phyloP scores from a whole-genome alignment of 1,140 invertebrate species.

The Drosophila littoralis region DNA sequence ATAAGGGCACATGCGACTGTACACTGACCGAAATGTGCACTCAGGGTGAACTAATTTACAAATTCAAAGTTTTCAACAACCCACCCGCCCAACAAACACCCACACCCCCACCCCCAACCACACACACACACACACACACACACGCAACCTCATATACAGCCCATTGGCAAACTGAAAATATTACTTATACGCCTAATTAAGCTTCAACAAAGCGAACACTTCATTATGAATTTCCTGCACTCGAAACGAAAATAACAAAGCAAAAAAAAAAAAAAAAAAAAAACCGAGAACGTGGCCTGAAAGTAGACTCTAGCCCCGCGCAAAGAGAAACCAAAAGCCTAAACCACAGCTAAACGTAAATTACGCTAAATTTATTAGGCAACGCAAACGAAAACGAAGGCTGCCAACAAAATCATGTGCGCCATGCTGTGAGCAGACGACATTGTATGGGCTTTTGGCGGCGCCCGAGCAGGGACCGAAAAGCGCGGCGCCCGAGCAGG shows the following conservation, averaged over 20 bases:
- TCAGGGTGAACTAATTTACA: slow-evolving; percentile 75
- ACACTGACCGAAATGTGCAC: slow-evolving; percentile 67
- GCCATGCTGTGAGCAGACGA: slow-evolving; percentile 3
- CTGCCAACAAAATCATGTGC: slow-evolving; percentile 30
- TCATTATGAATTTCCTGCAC: slow-evolving; percentile 79
- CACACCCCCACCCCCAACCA: neutral
- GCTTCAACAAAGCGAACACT: slow-evolving; percentile 79
- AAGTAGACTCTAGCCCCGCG: neutral
- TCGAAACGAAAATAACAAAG: slow-evolving; percentile 31
- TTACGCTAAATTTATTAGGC: slow-evolving; percentile 79
- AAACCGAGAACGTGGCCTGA: no score
- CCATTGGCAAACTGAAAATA: slow-evolving; percentile 63
- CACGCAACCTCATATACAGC: neutral
- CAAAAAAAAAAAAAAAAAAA: neutral
- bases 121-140: slow-evolving; percentile 1
- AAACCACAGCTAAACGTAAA: slow-evolving; percentile 74
- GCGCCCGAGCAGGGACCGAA: no score
- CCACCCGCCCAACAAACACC: slow-evolving; percentile 5
- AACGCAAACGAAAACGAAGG: slow-evolving; percentile 63
- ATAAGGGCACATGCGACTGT: neutral
- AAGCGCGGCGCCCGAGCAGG: neutral
- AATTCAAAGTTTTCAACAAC: slow-evolving; percentile 63
- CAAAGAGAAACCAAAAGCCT: slow-evolving; percentile 22
- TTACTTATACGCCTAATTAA: slow-evolving; percentile 82
- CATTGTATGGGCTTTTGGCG: neutral